Conservation (phyloP, 2,797 vertebrate species). For the Anisognathus igniventris region DNA sequence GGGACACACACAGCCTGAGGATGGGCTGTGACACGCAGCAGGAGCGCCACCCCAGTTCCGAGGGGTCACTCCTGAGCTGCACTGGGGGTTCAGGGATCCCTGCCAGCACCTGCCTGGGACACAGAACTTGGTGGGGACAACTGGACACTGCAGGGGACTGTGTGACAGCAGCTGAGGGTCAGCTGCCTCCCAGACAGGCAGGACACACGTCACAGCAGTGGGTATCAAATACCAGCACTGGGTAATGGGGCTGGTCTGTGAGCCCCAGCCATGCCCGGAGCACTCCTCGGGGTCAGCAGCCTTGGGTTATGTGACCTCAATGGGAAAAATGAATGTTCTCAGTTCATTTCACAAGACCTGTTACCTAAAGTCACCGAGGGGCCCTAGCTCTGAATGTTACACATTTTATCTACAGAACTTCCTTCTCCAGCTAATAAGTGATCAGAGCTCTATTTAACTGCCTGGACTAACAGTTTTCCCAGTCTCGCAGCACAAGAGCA, state of each 20-base stretch:
- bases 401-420: not conserved
- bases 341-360: not conserved
- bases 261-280: not conserved
- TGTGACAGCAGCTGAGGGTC: not conserved
- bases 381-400: not conserved
- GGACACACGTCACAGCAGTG: rapidly evolving
- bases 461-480: not conserved
- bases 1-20: not conserved
- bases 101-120: not conserved
- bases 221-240: too few species aligned
- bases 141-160: not conserved
- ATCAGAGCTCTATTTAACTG: not conserved
- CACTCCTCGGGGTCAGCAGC: not conserved
- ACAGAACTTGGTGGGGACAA: rapidly evolving
- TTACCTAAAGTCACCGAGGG: not conserved
- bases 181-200: not conserved
- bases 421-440: not conserved
- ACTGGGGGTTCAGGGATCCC: not conserved
- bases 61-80: rapidly evolving
- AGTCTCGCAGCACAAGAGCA: not conserved
- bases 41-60: rapidly evolving
- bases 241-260: not conserved
- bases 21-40: rapidly evolving
- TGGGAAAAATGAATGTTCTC: rapidly evolving
- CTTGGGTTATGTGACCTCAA: rapidly evolving